Evolutionary conservation across 2,888 invertebrate species (phyloP).

Genomic region (Laothoe populi): DNA sequence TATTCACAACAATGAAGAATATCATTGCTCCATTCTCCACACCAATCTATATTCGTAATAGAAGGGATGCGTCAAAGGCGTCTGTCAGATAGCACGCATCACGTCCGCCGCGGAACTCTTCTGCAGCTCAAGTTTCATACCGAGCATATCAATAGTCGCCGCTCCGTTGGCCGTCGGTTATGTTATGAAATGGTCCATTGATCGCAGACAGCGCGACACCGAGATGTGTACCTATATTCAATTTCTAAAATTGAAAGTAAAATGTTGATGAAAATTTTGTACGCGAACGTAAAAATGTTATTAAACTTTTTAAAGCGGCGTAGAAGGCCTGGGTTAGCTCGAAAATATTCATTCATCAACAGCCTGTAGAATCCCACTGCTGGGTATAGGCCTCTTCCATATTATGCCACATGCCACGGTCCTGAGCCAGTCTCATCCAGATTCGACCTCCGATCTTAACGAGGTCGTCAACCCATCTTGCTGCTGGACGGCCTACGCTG

Average conservation of each 20-base stretch:
- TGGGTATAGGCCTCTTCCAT: no score
- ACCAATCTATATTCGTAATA: not conserved
- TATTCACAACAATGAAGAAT: not conserved
- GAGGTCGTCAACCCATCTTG: no score
- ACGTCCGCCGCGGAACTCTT: not conserved
- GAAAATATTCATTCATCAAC: no score
- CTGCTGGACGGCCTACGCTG: no score
- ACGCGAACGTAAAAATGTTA: not conserved
- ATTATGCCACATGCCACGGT: no score
- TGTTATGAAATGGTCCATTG: constrained; percentile 50
- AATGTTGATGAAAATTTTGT: constrained; percentile 31
- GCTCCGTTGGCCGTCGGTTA: constrained; percentile 36
- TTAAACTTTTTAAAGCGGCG: not conserved
- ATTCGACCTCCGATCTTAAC: no score
- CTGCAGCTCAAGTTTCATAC: constrained; percentile 31
- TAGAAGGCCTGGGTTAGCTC: no score
- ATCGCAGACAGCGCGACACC: constrained; percentile 40
- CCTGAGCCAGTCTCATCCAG: no score
- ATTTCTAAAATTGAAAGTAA: constrained; percentile 49
- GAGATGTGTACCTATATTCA: constrained; percentile 42
- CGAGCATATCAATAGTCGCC: constrained; percentile 44
- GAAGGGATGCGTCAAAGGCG: not conserved
- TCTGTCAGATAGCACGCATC: not conserved
- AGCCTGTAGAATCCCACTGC: no score
- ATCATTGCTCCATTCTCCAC: not conserved